These are phyloP conservation scores for Drosophila melanosoma DNA, from an alignment of 2,888 invertebrate genomes.

Conservation along the genomic window DNA sequence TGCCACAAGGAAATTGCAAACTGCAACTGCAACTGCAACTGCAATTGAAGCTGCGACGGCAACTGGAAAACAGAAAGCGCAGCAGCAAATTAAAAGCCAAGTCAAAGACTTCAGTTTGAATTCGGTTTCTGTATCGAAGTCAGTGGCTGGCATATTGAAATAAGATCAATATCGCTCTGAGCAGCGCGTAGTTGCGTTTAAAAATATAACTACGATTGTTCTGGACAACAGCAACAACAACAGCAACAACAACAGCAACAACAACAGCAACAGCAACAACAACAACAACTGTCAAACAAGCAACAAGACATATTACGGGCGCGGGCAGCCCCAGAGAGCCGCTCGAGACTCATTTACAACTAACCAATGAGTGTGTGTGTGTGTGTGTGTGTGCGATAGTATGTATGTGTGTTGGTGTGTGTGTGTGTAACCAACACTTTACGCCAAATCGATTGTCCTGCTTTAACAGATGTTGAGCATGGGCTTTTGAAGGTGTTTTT, in stretches of 20 bases:
- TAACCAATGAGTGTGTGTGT: conserved; percentile 56
- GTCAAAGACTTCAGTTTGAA: conserved; percentile 42
- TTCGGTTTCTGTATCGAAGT: conserved; percentile 32
- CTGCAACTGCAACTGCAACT: conserved; percentile 45
- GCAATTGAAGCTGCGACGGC: conserved; percentile 30
- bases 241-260: conserved; percentile 5
- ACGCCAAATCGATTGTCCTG: conserved; percentile 75
- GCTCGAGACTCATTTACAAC: conserved; percentile 78
- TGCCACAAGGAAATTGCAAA: conserved; percentile 73
- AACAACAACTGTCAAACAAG: conserved; percentile 67
- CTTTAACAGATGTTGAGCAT: conserved; percentile 78
- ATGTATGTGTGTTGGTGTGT: conserved; percentile 31
- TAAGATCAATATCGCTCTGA: conserved; percentile 75
- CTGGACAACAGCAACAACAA: conserved; percentile 41
- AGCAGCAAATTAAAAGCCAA: conserved; percentile 71
- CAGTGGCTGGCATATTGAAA: conserved; percentile 73
- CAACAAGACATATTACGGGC: conserved; percentile 75
- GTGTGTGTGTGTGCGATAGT: conserved; percentile 18
- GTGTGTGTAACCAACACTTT: conserved; percentile 66
- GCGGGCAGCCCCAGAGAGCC: conserved; percentile 59
- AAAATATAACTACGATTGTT: conserved; percentile 78
- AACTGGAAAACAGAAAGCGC: conserved; percentile 46
- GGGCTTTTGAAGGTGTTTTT: conserved; percentile 71
- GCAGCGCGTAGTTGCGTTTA: conserved; percentile 78
- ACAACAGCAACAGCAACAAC: conserved; percentile 36